Evolutionary conservation across 2,113 vertebrate species (phyloP).

Genomic region (Cavia aperea): DNA sequence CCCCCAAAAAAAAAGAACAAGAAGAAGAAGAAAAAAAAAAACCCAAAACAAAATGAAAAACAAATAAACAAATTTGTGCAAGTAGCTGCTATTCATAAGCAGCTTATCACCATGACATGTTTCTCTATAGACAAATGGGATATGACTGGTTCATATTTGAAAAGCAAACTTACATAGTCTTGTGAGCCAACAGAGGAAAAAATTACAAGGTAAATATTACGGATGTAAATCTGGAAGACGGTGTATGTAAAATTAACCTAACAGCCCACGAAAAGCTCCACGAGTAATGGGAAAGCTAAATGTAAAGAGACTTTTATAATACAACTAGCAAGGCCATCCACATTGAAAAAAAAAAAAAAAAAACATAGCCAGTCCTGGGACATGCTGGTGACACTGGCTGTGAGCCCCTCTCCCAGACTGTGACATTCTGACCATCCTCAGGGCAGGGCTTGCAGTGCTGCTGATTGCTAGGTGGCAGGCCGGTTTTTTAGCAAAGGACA

Average conservation of each 20-base stretch:
- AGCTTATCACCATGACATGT: not conserved
- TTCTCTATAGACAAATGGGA: not conserved
- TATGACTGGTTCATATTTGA: not conserved
- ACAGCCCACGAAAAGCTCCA: not conserved
- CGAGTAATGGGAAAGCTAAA: not conserved
- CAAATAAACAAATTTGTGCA: not conserved
- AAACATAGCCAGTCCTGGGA: not conserved
- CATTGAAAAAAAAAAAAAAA: not conserved
- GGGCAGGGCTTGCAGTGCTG: not conserved
- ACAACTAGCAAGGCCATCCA: not conserved
- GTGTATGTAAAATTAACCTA: conserved; percentile 31
- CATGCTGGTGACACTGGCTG: not conserved
- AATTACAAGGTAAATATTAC: conserved; percentile 1
- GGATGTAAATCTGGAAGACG: not conserved
- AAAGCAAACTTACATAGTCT: not conserved
- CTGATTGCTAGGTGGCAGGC: not conserved
- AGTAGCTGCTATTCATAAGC: not conserved
- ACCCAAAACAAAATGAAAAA: too few species aligned
- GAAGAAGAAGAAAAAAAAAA: too few species aligned
- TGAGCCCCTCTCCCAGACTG: not conserved
- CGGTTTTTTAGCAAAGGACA: conserved; percentile 3
- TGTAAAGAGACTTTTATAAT: not conserved
- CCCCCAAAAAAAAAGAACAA: too few species aligned
- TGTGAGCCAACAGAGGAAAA: not conserved
- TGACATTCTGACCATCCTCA: not conserved